Percentiles rank a stretch among this genome's conserved stretches.
These are phyloP conservation scores for Drosophila chauvacae DNA, from an alignment of 1,140 invertebrate genomes.

Conservation along the genomic window DNA sequence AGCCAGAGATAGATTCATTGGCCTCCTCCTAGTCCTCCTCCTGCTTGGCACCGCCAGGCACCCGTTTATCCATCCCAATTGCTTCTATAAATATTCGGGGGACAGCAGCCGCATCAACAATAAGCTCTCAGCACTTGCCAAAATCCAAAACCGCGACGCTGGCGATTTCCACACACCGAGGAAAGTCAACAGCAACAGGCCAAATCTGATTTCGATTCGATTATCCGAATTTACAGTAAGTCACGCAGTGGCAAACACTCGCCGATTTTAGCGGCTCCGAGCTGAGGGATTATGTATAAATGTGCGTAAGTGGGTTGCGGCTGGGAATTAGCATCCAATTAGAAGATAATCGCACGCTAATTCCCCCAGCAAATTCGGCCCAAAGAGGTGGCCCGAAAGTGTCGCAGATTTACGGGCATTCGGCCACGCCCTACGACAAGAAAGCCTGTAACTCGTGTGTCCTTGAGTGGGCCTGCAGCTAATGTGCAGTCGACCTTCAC, in stretches of 20 bases:
- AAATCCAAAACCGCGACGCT: constrained; percentile 42
- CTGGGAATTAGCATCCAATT: constrained; percentile 73
- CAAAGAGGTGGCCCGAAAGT: constrained; percentile 30
- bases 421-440: constrained; percentile 33
- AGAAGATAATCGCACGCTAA: constrained; percentile 75
- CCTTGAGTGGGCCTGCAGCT: constrained; percentile 59
- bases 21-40: background rate
- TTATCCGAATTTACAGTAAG: constrained; percentile 80
- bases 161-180: constrained; percentile 31
- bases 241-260: constrained; percentile 68
- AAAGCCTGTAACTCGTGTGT: constrained; percentile 4
- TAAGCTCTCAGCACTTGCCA: constrained; percentile 50
- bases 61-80: constrained; percentile 27
- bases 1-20: constrained; percentile 21
- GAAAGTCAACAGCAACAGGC: constrained; percentile 57
- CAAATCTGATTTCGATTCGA: constrained; percentile 74
- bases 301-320: constrained; percentile 42
- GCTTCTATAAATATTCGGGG: constrained; percentile 45
- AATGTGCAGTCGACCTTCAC: constrained; percentile 76
- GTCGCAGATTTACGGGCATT: constrained; percentile 65
- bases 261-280: constrained; percentile 58
- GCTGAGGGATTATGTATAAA: background rate
- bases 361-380: constrained; percentile 48
- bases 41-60: constrained; percentile 30
- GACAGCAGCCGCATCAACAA: constrained; percentile 17